These are phyloP conservation scores for Galaxias olidus DNA, from an alignment of 2,797 vertebrate genomes.

Conservation along the genomic window DNA sequence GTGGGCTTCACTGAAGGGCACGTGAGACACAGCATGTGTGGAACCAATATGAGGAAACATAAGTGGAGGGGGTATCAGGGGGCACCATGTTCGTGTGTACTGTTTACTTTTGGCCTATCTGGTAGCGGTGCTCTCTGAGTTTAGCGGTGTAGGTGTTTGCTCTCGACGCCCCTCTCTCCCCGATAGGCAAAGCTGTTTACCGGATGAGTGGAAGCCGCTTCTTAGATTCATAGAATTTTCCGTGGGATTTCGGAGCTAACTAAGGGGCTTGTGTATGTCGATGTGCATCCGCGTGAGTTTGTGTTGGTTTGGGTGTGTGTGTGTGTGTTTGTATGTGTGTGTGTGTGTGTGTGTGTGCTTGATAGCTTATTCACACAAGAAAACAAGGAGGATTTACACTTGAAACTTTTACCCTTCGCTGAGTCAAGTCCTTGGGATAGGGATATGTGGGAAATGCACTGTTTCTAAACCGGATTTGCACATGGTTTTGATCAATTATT, in stretches of 20 bases:
- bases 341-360: not conserved
- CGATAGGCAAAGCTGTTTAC: slow-evolving; percentile 28
- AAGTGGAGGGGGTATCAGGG: slow-evolving; percentile 17
- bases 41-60: slow-evolving; percentile 35
- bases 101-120: slow-evolving; percentile 27
- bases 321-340: slow-evolving; percentile 2
- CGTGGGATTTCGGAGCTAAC: not conserved
- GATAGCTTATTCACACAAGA: not conserved
- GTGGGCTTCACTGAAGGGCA: not conserved
- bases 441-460: not conserved
- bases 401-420: not conserved
- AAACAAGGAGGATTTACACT: not conserved
- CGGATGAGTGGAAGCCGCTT: slow-evolving; percentile 18
- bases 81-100: slow-evolving; percentile 19
- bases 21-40: slow-evolving; percentile 21
- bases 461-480: not conserved
- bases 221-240: slow-evolving; percentile 7
- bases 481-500: too few relatives aligned
- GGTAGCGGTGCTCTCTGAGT: too few relatives aligned
- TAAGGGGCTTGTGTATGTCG: not conserved
- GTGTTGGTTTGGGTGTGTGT: slow-evolving; percentile 2
- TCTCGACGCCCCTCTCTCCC: slow-evolving; percentile 4
- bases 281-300: not conserved
- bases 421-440: not conserved
- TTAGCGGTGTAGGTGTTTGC: slow-evolving; percentile 4